Evolutionary conservation across 1,140 invertebrate genomes (phyloP).

Genomic region (Andrena cerasifolii): DNA sequence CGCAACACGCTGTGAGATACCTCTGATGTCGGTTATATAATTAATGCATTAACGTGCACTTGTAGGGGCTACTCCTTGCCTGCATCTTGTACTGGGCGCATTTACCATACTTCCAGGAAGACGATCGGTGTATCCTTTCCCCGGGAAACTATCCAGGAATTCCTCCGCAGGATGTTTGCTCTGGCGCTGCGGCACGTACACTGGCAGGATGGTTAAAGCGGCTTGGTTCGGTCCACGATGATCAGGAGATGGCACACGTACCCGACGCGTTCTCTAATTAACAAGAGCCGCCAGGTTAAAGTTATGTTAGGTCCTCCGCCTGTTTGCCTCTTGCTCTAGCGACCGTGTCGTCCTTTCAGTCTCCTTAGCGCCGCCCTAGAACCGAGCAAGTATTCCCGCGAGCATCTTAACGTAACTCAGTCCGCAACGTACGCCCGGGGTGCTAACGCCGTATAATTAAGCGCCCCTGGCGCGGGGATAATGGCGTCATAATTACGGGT

Average conservation of each 20-base stretch:
- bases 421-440: conserved; percentile 53
- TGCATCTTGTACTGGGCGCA: not conserved
- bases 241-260: conserved; percentile 51
- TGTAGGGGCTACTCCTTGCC: not conserved
- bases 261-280: conserved; percentile 58
- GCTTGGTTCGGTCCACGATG: conserved; percentile 18
- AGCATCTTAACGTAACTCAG: conserved; percentile 66
- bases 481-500: conserved; percentile 63
- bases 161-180: conserved; percentile 13
- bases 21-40: conserved; percentile 12
- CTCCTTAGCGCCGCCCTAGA: conserved; percentile 22
- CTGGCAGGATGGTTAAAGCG: not conserved
- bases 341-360: conserved; percentile 16
- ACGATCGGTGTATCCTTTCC: not conserved
- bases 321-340: conserved; percentile 39
- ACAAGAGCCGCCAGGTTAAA: conserved; percentile 54
- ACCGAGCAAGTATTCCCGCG: conserved; percentile 62
- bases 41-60: conserved; percentile 30
- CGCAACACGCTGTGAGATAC: conserved; percentile 1
- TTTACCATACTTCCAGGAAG: conserved; percentile 1
- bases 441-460: conserved; percentile 67
- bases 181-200: not conserved
- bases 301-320: conserved; percentile 51
- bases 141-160: not conserved
- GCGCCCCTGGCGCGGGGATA: conserved; percentile 59